Evolutionary conservation across 2,113 vertebrate species (phyloP).

Genomic region (Acanthochromis polyacanthus): DNA sequence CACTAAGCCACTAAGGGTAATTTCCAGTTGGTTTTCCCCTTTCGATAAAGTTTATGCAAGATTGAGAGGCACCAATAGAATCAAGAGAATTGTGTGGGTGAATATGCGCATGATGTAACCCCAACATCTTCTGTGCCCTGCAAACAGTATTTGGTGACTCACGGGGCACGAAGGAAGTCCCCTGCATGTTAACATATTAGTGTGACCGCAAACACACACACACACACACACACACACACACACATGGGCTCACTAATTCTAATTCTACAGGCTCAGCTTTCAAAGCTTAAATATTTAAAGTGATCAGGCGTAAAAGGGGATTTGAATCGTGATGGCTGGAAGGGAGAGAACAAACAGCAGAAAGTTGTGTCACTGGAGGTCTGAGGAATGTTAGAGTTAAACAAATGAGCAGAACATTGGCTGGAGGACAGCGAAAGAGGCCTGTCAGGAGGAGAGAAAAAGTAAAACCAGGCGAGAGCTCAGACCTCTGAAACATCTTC

Average conservation of each 20-base stretch:
- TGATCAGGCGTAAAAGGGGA: constrained; percentile 40
- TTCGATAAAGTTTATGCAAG: not conserved
- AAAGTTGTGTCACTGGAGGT: not conserved
- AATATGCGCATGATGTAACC: not conserved
- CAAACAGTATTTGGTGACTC: constrained; percentile 8
- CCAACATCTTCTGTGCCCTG: not conserved
- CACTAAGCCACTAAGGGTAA: not conserved
- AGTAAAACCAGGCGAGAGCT: not conserved
- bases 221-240: constrained; percentile 16
- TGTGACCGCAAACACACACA: constrained; percentile 2
- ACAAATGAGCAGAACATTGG: not conserved
- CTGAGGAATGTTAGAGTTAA: constrained; percentile 10
- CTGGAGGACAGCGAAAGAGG: not conserved
- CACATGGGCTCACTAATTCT: not conserved
- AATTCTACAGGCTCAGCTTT: constrained; percentile 42
- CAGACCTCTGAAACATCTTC: not conserved
- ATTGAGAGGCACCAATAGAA: not conserved
- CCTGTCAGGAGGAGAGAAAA: not conserved
- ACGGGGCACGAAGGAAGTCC: constrained; percentile 17
- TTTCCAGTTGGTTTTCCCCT: constrained; percentile 16
- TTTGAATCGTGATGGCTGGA: constrained; percentile 1
- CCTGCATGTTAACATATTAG: not conserved
- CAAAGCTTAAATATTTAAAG: constrained; percentile 60
- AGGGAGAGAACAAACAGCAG: not conserved
- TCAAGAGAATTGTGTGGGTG: not conserved